phyloP scores from a whole-genome alignment of 2,797 vertebrate genomes.

The Pyrrhura leucotis region DNA sequence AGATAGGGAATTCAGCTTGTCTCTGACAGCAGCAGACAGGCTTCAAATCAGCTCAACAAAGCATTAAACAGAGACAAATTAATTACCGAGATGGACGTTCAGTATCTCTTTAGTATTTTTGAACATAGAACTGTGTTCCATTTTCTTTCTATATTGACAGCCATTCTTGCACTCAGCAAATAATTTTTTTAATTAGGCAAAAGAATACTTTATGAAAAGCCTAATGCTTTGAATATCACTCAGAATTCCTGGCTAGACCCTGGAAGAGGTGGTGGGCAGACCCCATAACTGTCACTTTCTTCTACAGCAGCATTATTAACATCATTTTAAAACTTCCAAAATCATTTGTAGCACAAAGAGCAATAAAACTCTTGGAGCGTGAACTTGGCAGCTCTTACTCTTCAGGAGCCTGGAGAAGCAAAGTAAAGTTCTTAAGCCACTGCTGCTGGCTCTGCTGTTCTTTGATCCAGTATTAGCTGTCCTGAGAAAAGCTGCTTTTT shows the following conservation, averaged over 20 bases:
- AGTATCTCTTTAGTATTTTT: neutral
- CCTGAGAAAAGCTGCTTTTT: conserved; percentile 60
- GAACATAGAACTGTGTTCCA: neutral
- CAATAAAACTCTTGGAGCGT: neutral
- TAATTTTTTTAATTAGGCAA: conserved; percentile 37
- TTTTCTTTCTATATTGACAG: neutral
- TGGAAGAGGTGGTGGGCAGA: neutral
- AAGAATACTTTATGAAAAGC: neutral
- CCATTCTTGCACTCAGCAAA: neutral
- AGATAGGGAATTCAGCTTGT: neutral
- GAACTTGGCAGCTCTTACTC: neutral
- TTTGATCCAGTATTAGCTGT: conserved; percentile 41
- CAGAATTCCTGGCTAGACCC: neutral
- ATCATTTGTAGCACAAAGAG: neutral
- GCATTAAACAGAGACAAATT: neutral
- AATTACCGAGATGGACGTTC: neutral
- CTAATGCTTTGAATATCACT: neutral
- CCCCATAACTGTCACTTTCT: neutral
- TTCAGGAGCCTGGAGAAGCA: neutral
- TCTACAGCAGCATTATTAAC: neutral
- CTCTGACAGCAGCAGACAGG: neutral
- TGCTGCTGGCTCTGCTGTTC: neutral
- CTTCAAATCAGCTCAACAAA: neutral
- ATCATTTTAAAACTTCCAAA: neutral
- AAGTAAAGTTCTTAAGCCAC: neutral